Percentiles rank a stretch among this genome's conserved stretches.
Evolutionary conservation across 1,140 invertebrate species (phyloP).

Genomic region (Idris sp.): DNA sequence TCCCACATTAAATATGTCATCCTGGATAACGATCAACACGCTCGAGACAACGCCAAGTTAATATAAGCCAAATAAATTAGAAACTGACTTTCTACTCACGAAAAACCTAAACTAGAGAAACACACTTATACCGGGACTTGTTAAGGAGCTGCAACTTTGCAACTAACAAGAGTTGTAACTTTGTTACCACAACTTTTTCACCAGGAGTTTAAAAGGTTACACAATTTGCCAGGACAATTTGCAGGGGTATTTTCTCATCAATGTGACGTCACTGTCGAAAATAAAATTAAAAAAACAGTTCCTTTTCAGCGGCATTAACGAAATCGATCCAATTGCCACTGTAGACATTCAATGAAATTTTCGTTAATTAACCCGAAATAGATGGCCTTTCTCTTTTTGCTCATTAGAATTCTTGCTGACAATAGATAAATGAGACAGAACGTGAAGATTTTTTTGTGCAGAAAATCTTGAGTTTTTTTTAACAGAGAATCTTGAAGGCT

Average conservation of each 20-base stretch:
- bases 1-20: conserved; percentile 50
- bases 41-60: conserved; percentile 3
- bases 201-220: neutral
- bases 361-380: neutral
- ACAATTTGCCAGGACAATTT: conserved; percentile 24
- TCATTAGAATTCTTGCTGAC: conserved; percentile 2
- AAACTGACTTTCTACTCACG: conserved; percentile 42
- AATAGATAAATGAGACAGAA: conserved; percentile 15
- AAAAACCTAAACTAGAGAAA: conserved; percentile 23
- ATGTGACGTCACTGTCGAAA: conserved; percentile 27
- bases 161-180: conserved; percentile 14
- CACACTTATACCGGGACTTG: conserved; percentile 16
- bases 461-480: too few species aligned
- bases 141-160: too few species aligned
- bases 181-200: conserved; percentile 30
- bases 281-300: too few species aligned
- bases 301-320: conserved; percentile 6
- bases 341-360: conserved; percentile 39
- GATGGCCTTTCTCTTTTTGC: conserved; percentile 2
- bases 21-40: conserved; percentile 34
- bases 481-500: too few species aligned
- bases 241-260: conserved; percentile 11
- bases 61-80: conserved; percentile 42
- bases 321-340: conserved; percentile 17
- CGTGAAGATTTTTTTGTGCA: too few species aligned